A percentile compares a stretch with the other conserved stretches of the same genome.
phyloP scores from a whole-genome alignment of 2,113 vertebrate genomes.

The Pachyramphus minor region DNA sequence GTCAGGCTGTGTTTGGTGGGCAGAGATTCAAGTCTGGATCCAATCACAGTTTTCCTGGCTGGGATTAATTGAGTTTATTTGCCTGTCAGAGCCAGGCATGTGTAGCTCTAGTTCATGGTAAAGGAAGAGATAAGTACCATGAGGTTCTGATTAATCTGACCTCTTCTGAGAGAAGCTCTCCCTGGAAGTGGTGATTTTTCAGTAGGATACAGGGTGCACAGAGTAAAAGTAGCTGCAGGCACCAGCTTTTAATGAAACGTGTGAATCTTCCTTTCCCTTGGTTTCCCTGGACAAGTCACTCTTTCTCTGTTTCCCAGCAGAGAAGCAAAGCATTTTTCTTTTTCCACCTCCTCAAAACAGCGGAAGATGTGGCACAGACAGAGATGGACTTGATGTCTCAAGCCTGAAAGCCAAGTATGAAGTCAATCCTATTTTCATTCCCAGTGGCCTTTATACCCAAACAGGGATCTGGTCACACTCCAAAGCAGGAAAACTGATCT shows the following conservation, averaged over 20 bases:
- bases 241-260: not conserved
- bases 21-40: not conserved
- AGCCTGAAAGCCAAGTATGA: not conserved
- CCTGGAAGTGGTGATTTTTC: not conserved
- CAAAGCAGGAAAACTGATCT: not conserved
- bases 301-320: not conserved
- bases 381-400: not conserved
- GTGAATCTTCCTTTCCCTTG: not conserved
- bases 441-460: not conserved
- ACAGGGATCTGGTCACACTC: not conserved
- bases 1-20: not conserved
- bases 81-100: not conserved
- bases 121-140: not conserved
- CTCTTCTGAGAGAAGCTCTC: not conserved
- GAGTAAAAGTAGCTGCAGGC: not conserved
- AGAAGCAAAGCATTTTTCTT: not conserved
- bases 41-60: not conserved
- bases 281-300: not conserved
- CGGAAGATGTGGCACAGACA: not conserved
- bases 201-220: not conserved
- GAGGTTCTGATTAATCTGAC: not conserved
- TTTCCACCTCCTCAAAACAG: not conserved
- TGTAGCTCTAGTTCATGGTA: not conserved
- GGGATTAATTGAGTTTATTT: not conserved
- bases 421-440: not conserved